Percentiles rank a stretch among this genome's conserved stretches.
phyloP scores from a whole-genome alignment of 2,797 vertebrate species.

The Erpetoichthys calabaricus region DNA sequence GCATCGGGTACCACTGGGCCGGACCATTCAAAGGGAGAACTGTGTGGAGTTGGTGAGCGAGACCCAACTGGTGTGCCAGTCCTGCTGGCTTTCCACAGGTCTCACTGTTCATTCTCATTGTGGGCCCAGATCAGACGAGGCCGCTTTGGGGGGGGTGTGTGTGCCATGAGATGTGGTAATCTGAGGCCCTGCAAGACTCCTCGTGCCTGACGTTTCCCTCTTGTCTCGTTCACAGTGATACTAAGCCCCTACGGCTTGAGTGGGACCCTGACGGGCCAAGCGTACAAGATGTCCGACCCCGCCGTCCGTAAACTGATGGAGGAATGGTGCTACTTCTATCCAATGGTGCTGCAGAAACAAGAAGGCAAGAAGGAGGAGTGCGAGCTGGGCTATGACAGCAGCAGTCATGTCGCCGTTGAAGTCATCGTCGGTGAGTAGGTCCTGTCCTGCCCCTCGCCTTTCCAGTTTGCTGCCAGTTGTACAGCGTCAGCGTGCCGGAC shows the following conservation, averaged over 20 bases:
- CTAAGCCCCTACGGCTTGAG: constrained; percentile 88
- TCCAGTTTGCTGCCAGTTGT: too few relatives aligned
- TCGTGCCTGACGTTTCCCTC: background rate
- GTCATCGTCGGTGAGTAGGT: constrained; percentile 79
- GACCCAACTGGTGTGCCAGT: too few relatives aligned
- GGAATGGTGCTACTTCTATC: constrained; percentile 97
- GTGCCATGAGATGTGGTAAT: too few relatives aligned
- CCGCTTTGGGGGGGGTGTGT: too few relatives aligned
- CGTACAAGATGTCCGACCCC: constrained; percentile 87
- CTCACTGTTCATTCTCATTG: too few relatives aligned
- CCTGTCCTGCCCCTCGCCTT: too few relatives aligned
- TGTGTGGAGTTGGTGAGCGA: too few relatives aligned
- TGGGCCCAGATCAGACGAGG: too few relatives aligned
- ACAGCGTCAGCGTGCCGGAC: too few relatives aligned
- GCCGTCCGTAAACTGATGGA: constrained; percentile 83
- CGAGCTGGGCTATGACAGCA: constrained; percentile 60
- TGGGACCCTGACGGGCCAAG: constrained; percentile 83
- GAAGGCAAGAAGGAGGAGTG: constrained; percentile 59
- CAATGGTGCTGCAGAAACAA: constrained; percentile 74
- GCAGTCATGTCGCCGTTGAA: constrained; percentile 83
- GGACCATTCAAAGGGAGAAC: too few relatives aligned
- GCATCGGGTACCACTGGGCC: too few relatives aligned
- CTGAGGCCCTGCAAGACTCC: too few relatives aligned
- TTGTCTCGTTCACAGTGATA: constrained; percentile 53
- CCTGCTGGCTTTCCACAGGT: background rate